A percentile compares a stretch with the other conserved stretches of the same genome.
These are phyloP conservation scores for Kuschelorhynchus macadamiae DNA, from an alignment of 2,888 invertebrate species.

Conservation along the genomic window DNA sequence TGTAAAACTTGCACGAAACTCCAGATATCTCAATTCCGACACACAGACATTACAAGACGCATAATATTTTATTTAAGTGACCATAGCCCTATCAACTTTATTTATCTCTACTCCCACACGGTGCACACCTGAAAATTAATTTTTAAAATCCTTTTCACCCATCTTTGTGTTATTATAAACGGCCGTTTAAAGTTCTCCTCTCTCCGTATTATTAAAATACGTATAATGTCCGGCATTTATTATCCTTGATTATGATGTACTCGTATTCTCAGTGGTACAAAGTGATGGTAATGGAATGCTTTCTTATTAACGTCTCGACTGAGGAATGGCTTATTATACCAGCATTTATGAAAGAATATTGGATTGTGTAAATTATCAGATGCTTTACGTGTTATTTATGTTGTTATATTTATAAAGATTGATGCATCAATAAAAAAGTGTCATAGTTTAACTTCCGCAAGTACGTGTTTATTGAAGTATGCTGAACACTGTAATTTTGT, in stretches of 20 bases:
- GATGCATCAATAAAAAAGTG: too few relatives aligned
- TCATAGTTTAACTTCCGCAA: too few relatives aligned
- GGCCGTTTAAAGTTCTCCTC: slow-evolving; percentile 26
- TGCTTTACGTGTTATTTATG: background rate
- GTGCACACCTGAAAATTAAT: slow-evolving; percentile 29
- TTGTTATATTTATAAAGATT: too few relatives aligned
- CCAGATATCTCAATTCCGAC: slow-evolving; percentile 21
- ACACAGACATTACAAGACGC: slow-evolving; percentile 10
- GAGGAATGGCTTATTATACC: slow-evolving; percentile 28
- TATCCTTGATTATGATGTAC: slow-evolving; percentile 39
- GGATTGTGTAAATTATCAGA: background rate
- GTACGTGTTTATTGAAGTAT: too few relatives aligned
- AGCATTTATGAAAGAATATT: background rate
- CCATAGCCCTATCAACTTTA: slow-evolving; percentile 20
- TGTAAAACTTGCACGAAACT: background rate
- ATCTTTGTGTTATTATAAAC: slow-evolving; percentile 30
- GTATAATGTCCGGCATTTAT: slow-evolving; percentile 37
- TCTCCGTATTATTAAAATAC: slow-evolving; percentile 30
- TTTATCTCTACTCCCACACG: slow-evolving; percentile 15
- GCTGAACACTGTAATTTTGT: too few relatives aligned
- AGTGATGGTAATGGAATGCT: slow-evolving; percentile 39
- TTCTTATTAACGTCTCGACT: slow-evolving; percentile 33
- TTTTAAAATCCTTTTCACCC: slow-evolving; percentile 30
- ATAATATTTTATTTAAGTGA: slow-evolving; percentile 23
- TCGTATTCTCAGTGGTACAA: slow-evolving; percentile 37